These are phyloP conservation scores for Microctenopoma stevenorrisi DNA, from an alignment of 2,797 vertebrate genomes.

Conservation along the genomic window DNA sequence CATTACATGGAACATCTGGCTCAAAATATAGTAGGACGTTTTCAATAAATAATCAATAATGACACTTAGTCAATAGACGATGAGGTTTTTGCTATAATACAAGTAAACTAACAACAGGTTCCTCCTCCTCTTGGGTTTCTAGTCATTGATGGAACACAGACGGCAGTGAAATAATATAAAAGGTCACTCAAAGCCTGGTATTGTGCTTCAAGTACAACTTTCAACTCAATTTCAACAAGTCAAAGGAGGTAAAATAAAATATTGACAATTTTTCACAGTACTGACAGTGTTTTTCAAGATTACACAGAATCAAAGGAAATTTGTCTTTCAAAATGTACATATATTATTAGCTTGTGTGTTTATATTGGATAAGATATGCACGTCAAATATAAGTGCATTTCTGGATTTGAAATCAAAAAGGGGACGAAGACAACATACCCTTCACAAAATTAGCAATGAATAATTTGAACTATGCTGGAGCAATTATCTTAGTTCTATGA, in stretches of 20 bases:
- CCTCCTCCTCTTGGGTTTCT: background rate
- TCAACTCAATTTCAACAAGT: too few relatives aligned
- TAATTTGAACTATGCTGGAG: constrained; percentile 63
- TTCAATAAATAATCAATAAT: too few relatives aligned
- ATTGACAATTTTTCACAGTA: too few relatives aligned
- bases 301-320: too few relatives aligned
- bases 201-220: too few relatives aligned
- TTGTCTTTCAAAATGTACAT: too few relatives aligned
- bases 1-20: background rate
- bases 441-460: constrained; percentile 60
- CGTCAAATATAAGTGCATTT: too few relatives aligned
- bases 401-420: background rate
- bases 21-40: background rate
- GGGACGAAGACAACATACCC: constrained; percentile 51
- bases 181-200: background rate
- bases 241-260: too few relatives aligned
- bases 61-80: constrained; percentile 1
- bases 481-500: constrained; percentile 71
- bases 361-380: too few relatives aligned
- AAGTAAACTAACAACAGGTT: background rate
- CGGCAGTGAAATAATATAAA: background rate
- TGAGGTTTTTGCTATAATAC: background rate
- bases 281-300: too few relatives aligned
- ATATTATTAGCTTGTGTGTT: too few relatives aligned
- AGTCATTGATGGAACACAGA: background rate